Conservation (phyloP, 2,797 vertebrate species). For the Pipistrellus pygmaeus region DNA sequence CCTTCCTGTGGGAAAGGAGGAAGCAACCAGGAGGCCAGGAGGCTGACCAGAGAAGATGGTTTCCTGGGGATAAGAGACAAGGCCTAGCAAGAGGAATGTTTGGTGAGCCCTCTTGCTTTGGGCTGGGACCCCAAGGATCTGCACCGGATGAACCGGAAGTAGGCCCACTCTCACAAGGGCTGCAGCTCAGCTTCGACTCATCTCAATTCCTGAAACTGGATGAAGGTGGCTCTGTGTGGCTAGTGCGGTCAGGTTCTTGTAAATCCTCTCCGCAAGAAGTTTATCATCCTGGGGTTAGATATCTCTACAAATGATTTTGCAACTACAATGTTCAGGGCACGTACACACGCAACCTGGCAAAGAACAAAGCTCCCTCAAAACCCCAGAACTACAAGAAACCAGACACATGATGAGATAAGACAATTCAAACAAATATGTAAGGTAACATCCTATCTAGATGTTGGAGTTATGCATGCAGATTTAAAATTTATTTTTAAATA, state of each 20-base stretch:
- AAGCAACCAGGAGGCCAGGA: background rate
- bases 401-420: background rate
- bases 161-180: background rate
- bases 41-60: background rate
- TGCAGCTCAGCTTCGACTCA: background rate
- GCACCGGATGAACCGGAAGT: background rate
- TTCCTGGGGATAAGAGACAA: background rate
- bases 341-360: background rate
- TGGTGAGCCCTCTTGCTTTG: background rate
- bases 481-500: background rate
- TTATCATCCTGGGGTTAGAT: background rate
- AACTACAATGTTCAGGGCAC: background rate
- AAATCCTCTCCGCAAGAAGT: conserved; percentile 60
- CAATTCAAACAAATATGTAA: conserved; percentile 7
- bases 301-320: conserved; percentile 28
- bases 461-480: background rate
- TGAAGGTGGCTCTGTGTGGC: background rate
- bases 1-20: background rate
- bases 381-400: background rate
- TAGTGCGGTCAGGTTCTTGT: background rate
- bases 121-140: background rate
- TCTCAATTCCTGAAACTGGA: conserved; percentile 9
- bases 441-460: background rate
- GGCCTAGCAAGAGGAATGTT: background rate
- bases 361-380: background rate